Conservation (phyloP, 1,140 invertebrate genomes). For the Rhyacophila brunnea region DNA sequence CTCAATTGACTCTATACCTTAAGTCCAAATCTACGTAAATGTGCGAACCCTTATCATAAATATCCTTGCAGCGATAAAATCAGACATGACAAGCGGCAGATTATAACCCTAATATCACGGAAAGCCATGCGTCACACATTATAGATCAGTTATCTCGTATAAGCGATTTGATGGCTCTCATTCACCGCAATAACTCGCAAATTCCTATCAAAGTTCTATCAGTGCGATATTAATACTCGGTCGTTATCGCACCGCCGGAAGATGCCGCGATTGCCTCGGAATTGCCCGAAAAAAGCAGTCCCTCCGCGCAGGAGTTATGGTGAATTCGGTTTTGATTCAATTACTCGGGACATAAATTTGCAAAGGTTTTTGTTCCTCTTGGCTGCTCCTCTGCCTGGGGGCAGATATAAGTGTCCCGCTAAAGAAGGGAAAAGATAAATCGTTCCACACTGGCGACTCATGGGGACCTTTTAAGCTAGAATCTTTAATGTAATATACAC, state of each 20-base stretch:
- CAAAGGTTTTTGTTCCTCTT: constrained; percentile 33
- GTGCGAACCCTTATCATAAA: no score
- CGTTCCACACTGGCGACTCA: constrained; percentile 11
- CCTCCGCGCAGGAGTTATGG: constrained; percentile 22
- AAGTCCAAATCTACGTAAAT: no score
- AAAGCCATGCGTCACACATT: no score
- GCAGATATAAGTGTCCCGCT: constrained; percentile 27
- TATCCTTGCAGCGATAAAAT: no score
- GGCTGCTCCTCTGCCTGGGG: constrained; percentile 5
- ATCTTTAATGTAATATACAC: no score
- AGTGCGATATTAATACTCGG: constrained; percentile 16
- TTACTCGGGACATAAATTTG: constrained; percentile 34
- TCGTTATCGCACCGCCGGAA: constrained; percentile 1
- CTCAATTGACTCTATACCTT: no score
- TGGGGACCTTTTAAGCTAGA: no score
- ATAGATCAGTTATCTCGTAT: no score
- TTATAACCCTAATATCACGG: no score
- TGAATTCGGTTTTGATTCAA: constrained; percentile 35
- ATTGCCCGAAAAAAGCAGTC: constrained; percentile 18
- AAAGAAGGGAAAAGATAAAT: constrained; percentile 31
- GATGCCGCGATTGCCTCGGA: constrained; percentile 15
- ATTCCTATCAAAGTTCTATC: constrained; percentile 14
- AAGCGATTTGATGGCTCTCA: no score
- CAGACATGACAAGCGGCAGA: no score
- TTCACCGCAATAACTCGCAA: constrained; percentile 1